Conservation (phyloP, 1,140 invertebrate species). For the Drosophila rufa region DNA sequence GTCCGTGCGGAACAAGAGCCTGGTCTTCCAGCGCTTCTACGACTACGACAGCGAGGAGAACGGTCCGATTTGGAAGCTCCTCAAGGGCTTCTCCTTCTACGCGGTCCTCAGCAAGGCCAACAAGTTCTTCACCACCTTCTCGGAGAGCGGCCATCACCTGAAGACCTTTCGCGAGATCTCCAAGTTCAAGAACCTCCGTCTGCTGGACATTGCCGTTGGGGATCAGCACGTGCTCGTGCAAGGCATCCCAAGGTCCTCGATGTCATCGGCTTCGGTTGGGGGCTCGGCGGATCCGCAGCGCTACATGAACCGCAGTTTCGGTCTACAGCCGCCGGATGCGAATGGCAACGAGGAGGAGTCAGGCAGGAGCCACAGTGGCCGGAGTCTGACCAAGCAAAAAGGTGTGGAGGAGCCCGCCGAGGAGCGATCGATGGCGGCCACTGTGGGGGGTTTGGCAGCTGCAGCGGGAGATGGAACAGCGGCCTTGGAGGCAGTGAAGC, state of each 20-base stretch:
- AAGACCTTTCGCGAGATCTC: constrained; percentile 85
- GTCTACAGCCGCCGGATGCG: constrained; percentile 51
- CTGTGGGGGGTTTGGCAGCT: constrained; percentile 22
- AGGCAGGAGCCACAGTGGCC: constrained; percentile 49
- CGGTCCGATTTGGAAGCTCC: constrained; percentile 82
- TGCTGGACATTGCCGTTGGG: constrained; percentile 80
- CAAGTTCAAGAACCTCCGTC: constrained; percentile 79
- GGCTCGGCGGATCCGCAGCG: constrained; percentile 54
- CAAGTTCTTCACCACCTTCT: constrained; percentile 84
- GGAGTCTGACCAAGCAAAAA: constrained; percentile 51
- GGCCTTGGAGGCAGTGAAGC: constrained; percentile 65
- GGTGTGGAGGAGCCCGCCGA: constrained; percentile 46
- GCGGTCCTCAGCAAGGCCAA: constrained; percentile 80
- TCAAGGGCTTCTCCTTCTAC: constrained; percentile 80
- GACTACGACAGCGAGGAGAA: constrained; percentile 84
- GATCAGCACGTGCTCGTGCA: constrained; percentile 82
- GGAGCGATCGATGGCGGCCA: constrained; percentile 26
- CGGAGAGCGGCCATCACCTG: constrained; percentile 82
- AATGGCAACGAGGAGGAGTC: constrained; percentile 49
- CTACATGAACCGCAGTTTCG: constrained; percentile 65
- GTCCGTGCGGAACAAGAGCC: constrained; percentile 75
- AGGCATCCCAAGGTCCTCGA: constrained; percentile 72
- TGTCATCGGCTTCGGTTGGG: constrained; percentile 53
- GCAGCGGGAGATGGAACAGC: constrained; percentile 39
- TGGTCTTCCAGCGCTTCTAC: constrained; percentile 82